Percentiles rank a stretch among this genome's conserved stretches.
Conservation (phyloP, 2,113 vertebrate genomes). For the Alouatta palliata region DNA sequence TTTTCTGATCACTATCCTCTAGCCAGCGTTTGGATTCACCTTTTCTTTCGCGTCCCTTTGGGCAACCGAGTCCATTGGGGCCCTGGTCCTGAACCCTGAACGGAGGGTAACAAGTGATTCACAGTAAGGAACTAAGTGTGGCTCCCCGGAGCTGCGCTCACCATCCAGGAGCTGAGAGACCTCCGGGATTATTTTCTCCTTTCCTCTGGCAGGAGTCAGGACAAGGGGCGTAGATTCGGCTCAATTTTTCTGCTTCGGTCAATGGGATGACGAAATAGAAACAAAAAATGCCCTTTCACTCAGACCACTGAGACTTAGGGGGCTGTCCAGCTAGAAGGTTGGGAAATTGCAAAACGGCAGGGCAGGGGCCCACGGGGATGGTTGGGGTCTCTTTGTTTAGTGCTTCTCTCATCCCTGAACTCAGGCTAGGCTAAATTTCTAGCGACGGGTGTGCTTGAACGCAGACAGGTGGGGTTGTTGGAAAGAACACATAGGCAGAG, state of each 20-base stretch:
- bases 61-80: accelerated
- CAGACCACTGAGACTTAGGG: accelerated
- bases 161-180: background rate
- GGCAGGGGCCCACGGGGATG: background rate
- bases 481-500: background rate
- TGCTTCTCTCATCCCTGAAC: background rate
- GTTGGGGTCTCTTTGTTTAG: background rate
- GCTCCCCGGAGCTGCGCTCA: background rate
- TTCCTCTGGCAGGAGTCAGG: background rate
- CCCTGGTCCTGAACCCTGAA: background rate
- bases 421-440: background rate
- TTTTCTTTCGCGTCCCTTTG: background rate
- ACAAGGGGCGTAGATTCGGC: background rate
- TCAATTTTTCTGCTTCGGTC: background rate
- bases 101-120: background rate
- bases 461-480: background rate
- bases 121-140: background rate
- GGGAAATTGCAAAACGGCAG: background rate
- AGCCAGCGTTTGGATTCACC: accelerated
- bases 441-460: background rate
- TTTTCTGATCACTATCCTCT: no score
- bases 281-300: background rate
- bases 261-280: background rate
- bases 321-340: background rate
- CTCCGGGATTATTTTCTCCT: background rate